These are phyloP conservation scores for Parotia lawesii DNA, from an alignment of 2,113 vertebrate genomes.

Conservation along the genomic window DNA sequence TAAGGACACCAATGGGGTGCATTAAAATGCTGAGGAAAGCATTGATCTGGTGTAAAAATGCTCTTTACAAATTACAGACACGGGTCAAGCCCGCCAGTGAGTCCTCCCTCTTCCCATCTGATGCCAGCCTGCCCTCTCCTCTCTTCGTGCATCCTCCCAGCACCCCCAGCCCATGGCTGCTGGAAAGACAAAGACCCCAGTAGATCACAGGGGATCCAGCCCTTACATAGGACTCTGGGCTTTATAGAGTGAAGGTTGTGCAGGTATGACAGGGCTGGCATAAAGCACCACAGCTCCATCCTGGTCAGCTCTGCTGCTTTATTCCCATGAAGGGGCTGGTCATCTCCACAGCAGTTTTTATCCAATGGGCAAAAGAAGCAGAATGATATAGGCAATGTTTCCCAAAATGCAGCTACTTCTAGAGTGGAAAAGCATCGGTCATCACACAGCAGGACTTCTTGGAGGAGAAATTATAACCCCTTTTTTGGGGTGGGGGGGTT, in stretches of 20 bases:
- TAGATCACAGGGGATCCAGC: not conserved
- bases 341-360: not conserved
- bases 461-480: not conserved
- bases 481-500: fast-evolving
- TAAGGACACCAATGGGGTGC: slow-evolving; percentile 89
- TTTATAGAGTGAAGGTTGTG: not conserved
- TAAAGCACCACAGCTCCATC: not conserved
- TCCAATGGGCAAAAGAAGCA: not conserved
- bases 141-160: fast-evolving
- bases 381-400: not conserved
- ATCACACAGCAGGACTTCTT: not conserved
- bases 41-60: slow-evolving; percentile 90
- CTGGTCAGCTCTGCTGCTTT: not conserved
- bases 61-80: slow-evolving; percentile 78
- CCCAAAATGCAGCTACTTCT: not conserved
- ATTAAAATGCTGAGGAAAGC: slow-evolving; percentile 88
- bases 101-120: slow-evolving; percentile 10
- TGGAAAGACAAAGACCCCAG: not conserved
- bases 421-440: not conserved
- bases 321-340: not conserved
- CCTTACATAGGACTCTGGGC: not conserved
- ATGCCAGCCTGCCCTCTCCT: not conserved
- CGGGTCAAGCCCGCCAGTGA: slow-evolving; percentile 21
- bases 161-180: not conserved
- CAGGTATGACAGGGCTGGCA: not conserved